These are phyloP conservation scores for Bimastos eiseni DNA, from an alignment of 2,888 invertebrate genomes.

Conservation along the genomic window DNA sequence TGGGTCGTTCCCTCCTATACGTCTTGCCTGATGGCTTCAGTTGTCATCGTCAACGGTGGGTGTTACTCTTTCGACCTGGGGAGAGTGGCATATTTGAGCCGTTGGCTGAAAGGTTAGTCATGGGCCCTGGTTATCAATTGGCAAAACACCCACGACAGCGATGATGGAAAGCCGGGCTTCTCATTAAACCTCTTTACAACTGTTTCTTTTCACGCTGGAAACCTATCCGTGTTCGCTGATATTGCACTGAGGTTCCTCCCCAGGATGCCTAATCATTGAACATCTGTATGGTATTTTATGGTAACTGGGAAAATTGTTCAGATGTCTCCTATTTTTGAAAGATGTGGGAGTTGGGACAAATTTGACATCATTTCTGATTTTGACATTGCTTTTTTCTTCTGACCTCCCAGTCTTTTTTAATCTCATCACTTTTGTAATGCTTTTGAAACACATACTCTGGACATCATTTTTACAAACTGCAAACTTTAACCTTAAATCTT, in stretches of 20 bases:
- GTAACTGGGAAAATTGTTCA: background rate
- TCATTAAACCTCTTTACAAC: slow-evolving; percentile 3
- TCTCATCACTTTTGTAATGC: background rate
- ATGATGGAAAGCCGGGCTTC: slow-evolving; percentile 6
- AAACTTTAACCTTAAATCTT: background rate
- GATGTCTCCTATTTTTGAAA: background rate
- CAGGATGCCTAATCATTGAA: background rate
- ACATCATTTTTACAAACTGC: background rate
- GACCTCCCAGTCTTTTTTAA: background rate
- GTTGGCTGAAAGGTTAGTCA: background rate
- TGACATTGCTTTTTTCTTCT: background rate
- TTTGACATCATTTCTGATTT: background rate
- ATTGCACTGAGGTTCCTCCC: background rate
- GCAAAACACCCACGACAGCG: background rate
- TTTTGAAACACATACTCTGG: background rate
- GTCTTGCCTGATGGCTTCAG: background rate
- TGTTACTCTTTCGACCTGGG: background rate
- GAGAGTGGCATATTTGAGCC: background rate
- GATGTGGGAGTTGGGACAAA: background rate
- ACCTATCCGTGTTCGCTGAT: background rate
- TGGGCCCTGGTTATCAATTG: background rate
- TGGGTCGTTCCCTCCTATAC: background rate
- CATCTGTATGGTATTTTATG: background rate
- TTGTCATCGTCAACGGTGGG: background rate
- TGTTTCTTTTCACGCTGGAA: background rate